Evolutionary conservation across 2,888 invertebrate species (phyloP), one percentile per base, ranked within the genome.

Genomic region (Lasioglossum marginatum): DNA sequence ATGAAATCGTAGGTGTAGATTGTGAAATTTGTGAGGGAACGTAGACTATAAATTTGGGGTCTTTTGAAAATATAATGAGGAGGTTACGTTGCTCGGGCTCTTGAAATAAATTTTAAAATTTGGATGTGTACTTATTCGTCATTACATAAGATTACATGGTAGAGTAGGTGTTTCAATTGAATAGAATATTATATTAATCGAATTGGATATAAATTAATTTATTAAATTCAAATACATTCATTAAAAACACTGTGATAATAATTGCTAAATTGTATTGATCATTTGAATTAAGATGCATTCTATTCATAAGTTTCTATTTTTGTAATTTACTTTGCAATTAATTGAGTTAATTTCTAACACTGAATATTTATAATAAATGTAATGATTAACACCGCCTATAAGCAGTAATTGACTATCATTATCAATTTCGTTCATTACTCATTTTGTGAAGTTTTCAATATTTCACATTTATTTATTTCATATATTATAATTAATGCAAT

Each of bases 61-160:
- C 37, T 16, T 68, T 66, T n/a, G 8, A 72, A 27, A 72, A 10
- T 43, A 16, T 23, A 63, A 31, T 57, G 23, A 14, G 14, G 16
- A 78, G 83, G 78, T 85, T 85, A 85, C 82, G 66, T 72, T 57
- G 19, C n/a, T 72, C 37, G 23, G 63, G 45, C 73, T 66, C 2
- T 57, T 34, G 45, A 60, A 81, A 77, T 72, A 27, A 34, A 57
- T 37, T 70, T 57, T 34, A 37, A 75, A 60, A 23, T 76, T 43
- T 72, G n/a, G 31, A 43, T 60, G 27, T 52, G 52, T 3, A 23
- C 75, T 63, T 71, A 74, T 60, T 79, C 71, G 14, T 80, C 45
- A 34, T 84, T 82, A 74, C 37, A 40, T 77, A 83, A 74, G 72
- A 73, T 40, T 60, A 73, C 31, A 63, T 63, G 8, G 63, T 1